Evolutionary conservation across 2,797 vertebrate species (phyloP).

Genomic region (Ispidina lecontei): DNA sequence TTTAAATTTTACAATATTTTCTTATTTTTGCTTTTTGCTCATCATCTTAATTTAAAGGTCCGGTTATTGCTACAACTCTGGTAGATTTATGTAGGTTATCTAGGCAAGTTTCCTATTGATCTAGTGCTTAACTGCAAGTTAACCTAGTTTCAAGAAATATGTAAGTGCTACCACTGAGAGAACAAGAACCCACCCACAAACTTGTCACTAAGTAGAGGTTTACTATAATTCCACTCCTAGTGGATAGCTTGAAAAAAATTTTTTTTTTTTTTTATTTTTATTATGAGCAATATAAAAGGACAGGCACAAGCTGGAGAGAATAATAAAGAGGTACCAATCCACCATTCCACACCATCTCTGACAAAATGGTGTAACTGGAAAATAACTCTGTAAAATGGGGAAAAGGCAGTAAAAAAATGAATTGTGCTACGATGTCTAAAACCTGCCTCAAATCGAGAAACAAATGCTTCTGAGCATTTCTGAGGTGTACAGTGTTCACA

Average conservation of each 20-base stretch:
- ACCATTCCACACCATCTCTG: background rate
- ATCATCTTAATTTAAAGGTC: background rate
- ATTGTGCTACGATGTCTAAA: conserved; percentile 54
- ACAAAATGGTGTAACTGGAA: conserved; percentile 47
- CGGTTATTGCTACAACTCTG: background rate
- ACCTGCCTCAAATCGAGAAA: conserved; percentile 53
- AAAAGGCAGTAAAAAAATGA: conserved; percentile 58
- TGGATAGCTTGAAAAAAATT: conserved; percentile 1
- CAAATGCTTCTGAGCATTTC: conserved; percentile 13
- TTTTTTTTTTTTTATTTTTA: too few relatives aligned
- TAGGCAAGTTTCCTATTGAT: background rate
- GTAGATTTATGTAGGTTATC: background rate
- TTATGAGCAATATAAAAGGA: background rate
- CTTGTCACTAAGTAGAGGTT: background rate
- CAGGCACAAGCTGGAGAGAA: conserved; percentile 12
- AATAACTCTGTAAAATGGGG: conserved; percentile 48
- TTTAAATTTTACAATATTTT: background rate
- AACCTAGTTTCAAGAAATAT: background rate
- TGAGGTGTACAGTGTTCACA: background rate
- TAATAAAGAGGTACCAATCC: conserved; percentile 52
- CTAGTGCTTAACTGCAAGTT: background rate
- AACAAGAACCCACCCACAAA: background rate
- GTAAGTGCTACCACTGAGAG: background rate
- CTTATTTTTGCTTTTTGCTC: background rate
- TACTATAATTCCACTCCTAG: background rate